A percentile compares a stretch with the other conserved stretches of the same genome.
These are phyloP conservation scores for Phalacrocorax aristotelis DNA, from an alignment of 2,113 vertebrate genomes.

Conservation along the genomic window DNA sequence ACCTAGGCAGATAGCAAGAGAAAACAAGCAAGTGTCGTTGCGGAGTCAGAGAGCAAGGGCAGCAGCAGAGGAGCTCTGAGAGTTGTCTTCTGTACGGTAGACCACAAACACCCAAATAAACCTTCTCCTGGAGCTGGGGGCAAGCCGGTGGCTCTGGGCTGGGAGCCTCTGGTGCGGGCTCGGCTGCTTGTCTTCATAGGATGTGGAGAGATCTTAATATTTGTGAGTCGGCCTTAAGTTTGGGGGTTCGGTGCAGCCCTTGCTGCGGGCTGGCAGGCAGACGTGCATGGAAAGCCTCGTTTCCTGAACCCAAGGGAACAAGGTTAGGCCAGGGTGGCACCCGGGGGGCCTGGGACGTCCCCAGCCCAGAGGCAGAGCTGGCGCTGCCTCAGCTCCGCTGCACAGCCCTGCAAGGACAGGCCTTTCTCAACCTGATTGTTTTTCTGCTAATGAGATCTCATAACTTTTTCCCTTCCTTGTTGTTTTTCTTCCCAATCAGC, in stretches of 20 bases:
- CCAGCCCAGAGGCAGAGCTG: neutral
- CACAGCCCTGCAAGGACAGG: neutral
- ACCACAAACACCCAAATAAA: neutral
- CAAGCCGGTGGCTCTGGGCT: neutral
- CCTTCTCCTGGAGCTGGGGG: neutral
- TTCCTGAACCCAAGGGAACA: fast-evolving
- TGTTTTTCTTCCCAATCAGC: neutral
- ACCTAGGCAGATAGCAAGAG: neutral
- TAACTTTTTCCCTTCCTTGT: neutral
- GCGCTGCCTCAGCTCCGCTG: fast-evolving
- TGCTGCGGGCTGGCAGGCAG: fast-evolving
- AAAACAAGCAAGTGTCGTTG: neutral
- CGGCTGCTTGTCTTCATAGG: neutral
- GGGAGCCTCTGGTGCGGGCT: neutral
- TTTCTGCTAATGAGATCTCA: neutral
- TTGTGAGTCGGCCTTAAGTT: fast-evolving
- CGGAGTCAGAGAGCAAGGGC: neutral
- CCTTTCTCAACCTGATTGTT: neutral
- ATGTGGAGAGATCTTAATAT: neutral
- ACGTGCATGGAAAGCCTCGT: fast-evolving
- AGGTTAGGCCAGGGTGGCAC: fast-evolving
- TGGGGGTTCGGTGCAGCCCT: neutral
- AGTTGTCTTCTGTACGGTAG: neutral
- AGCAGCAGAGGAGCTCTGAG: neutral
- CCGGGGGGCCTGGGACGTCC: fast-evolving